Base-by-base conservation (phyloP, 2,797 vertebrate species). In the Mustela erminea region DNA sequence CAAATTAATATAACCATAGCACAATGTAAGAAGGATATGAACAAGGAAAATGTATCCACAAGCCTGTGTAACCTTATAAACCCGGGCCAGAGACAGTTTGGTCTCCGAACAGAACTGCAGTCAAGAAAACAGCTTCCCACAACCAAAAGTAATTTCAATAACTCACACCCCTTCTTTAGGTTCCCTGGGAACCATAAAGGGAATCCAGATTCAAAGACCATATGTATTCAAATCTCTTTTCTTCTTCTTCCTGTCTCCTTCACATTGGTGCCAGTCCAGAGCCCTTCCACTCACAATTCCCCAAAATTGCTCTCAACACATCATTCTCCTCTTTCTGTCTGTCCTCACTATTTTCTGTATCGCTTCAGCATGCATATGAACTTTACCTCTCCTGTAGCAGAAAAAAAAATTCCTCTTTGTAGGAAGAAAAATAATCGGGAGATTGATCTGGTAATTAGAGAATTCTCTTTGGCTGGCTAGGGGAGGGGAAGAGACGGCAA, bases 181-280 rank as follows among this genome's bases (percentile, higher is more conserved):
- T 84, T 88, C 87, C 86, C 87, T 84, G 84, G 94, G 66, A 96
- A 95, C 43, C 27, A 17, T 85, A 75, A 95, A 81, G 56, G 35
- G 29, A 41, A 68, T 86, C 75, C 64, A 92, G 49, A 96, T 77
- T 83, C 43, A 96, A 97, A 93, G 43, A 87, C 66, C 75, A n/a
- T 66, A 38, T 77, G 95, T 93, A 87, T 87, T 87, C 81, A 96
- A 92, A 68, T 41, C 6, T 0, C 8, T 38, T 77, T 89, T 86
- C 1, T 3, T 52, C 41, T 29, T 52, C 41, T 29, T 1, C 62
- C 41, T 74, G 35, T 78, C 13, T 6, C 21, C 29, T 15, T 75
- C 54, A 43, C 7, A 64, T 38, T 85, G 62, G 46, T 60, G n/a
- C 43, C 49, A 90, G 3, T 32, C 20, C 11, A 38, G 41, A 72